Percentiles rank a stretch among this genome's conserved stretches.
Conservation (phyloP, 2,888 invertebrate species). For the Apodemia duryi region DNA sequence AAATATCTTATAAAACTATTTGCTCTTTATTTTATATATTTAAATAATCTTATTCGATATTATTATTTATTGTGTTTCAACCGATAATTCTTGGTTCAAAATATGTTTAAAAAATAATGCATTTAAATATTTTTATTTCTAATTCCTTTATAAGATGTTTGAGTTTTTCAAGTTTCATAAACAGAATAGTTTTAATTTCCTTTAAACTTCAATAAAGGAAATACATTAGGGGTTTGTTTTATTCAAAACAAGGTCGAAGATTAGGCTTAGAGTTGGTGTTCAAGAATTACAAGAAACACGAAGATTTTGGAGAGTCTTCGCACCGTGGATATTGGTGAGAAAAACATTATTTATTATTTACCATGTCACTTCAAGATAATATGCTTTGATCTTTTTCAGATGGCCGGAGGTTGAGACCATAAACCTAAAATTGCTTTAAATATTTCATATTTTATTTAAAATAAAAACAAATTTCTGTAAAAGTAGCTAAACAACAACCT, state of each 20-base stretch:
- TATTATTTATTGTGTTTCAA: too few relatives aligned
- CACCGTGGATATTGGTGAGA: conserved; percentile 47
- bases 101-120: too few relatives aligned
- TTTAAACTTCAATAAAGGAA: conserved; percentile 7
- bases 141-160: background rate
- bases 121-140: background rate
- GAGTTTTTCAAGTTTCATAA: background rate
- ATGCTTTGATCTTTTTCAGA: conserved; percentile 71
- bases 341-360: conserved; percentile 30
- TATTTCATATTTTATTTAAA: background rate
- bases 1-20: background rate
- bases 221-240: conserved; percentile 16
- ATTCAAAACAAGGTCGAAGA: conserved; percentile 17
- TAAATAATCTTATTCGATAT: too few relatives aligned
- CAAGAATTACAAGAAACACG: conserved; percentile 19
- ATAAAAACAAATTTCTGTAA: background rate
- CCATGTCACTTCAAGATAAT: conserved; percentile 50
- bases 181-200: conserved; percentile 7
- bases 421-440: background rate
- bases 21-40: background rate
- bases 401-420: conserved; percentile 29
- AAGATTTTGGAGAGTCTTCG: conserved; percentile 32
- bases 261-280: conserved; percentile 19
- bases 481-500: background rate
- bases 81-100: too few relatives aligned